phyloP scores from a whole-genome alignment of 2,797 vertebrate species.

The Gadopsis marmoratus region DNA sequence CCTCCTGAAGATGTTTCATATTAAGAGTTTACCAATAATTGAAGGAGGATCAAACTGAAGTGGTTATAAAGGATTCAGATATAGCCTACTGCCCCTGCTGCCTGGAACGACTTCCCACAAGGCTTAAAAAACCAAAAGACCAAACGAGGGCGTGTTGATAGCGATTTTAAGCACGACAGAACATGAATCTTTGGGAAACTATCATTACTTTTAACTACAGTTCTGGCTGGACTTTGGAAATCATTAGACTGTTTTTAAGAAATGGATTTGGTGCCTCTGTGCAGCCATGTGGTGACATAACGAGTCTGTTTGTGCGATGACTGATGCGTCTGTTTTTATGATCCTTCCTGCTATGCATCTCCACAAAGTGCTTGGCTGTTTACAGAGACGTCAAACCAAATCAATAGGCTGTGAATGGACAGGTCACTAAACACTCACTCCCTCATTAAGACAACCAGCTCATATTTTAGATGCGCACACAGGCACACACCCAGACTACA shows the following conservation, averaged over 20 bases:
- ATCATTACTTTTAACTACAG: slow-evolving; percentile 56
- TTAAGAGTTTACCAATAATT: slow-evolving; percentile 7
- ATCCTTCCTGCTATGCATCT: slow-evolving; percentile 58
- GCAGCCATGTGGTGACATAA: slow-evolving; percentile 60
- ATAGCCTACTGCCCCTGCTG: slow-evolving; percentile 1
- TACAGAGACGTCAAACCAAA: slow-evolving; percentile 75
- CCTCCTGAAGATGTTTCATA: slow-evolving; percentile 7
- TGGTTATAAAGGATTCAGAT: slow-evolving; percentile 22
- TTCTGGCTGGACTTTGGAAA: slow-evolving; percentile 45
- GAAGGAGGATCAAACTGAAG: slow-evolving; percentile 11
- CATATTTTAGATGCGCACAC: slow-evolving; percentile 60
- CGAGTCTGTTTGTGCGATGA: slow-evolving; percentile 61
- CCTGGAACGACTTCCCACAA: slow-evolving; percentile 13
- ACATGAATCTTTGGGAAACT: slow-evolving; percentile 42
- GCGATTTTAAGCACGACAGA: slow-evolving; percentile 20
- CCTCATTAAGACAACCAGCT: slow-evolving; percentile 67
- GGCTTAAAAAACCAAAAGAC: slow-evolving; percentile 26
- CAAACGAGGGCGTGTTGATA: slow-evolving; percentile 21
- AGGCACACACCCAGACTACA: slow-evolving; percentile 8
- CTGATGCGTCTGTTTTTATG: slow-evolving; percentile 63
- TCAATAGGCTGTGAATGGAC: slow-evolving; percentile 77
- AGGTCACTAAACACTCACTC: slow-evolving; percentile 76
- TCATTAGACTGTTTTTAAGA: slow-evolving; percentile 56
- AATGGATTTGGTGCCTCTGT: slow-evolving; percentile 59
- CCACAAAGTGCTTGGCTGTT: slow-evolving; percentile 62